Evolutionary conservation across 2,888 invertebrate genomes (phyloP).

Genomic region (Leucoma salicis): DNA sequence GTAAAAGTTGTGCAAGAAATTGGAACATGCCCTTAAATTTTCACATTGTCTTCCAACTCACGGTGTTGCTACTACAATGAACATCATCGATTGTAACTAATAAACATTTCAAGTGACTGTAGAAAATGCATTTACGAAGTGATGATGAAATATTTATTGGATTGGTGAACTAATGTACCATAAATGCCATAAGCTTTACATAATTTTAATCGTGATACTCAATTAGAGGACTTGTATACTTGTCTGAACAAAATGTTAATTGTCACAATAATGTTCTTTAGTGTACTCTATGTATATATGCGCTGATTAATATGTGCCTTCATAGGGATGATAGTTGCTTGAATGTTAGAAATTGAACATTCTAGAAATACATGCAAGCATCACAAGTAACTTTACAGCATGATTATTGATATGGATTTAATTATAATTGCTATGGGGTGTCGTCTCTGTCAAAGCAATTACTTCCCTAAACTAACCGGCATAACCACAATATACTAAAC

Average conservation of each 20-base stretch:
- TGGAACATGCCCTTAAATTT: constrained; percentile 5
- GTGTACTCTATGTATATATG: constrained; percentile 50
- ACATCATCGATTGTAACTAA: constrained; percentile 29
- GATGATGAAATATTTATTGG: constrained; percentile 56
- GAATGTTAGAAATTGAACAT: no score
- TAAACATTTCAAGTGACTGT: constrained; percentile 55
- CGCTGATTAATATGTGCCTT: constrained; percentile 16
- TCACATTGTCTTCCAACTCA: constrained; percentile 37
- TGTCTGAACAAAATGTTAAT: constrained; percentile 55
- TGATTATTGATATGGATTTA: no score
- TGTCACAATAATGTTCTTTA: constrained; percentile 58
- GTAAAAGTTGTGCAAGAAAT: constrained; percentile 4
- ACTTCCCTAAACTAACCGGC: no score
- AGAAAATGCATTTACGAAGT: constrained; percentile 70
- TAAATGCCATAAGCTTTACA: constrained; percentile 69
- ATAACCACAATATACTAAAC: no score
- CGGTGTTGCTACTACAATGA: constrained; percentile 69
- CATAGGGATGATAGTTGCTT: constrained; percentile 1
- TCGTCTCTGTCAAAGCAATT: no score
- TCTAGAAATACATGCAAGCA: no score
- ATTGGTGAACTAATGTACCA: constrained; percentile 46
- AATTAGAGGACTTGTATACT: constrained; percentile 54
- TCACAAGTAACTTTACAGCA: no score
- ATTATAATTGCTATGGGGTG: no score
- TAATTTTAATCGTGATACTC: constrained; percentile 70